Evolutionary conservation across 2,888 invertebrate genomes (phyloP).

Genomic region (Ochropleura leucogaster): DNA sequence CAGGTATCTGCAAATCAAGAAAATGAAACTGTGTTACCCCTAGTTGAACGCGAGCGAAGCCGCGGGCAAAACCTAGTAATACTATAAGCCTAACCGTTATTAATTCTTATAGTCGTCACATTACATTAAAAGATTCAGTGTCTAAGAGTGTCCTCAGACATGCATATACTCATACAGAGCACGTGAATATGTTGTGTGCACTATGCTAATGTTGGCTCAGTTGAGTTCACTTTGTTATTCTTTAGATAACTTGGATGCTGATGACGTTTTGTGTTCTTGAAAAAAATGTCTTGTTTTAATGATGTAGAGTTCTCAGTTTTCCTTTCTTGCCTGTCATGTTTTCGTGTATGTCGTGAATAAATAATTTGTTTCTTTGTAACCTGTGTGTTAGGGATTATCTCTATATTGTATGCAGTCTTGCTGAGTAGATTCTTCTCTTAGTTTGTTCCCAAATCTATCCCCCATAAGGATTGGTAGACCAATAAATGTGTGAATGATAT

Average conservation of each 20-base stretch:
- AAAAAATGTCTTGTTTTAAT: background rate
- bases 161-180: constrained; percentile 31
- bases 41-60: too few species aligned
- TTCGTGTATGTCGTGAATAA: background rate
- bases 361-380: background rate
- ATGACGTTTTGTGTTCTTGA: constrained; percentile 19
- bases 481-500: background rate
- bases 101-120: background rate
- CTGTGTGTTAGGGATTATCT: too few species aligned
- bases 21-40: too few species aligned
- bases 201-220: constrained; percentile 23
- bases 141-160: constrained; percentile 40
- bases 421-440: too few species aligned
- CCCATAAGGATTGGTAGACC: background rate
- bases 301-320: background rate
- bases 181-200: constrained; percentile 48
- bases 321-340: background rate
- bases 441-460: background rate
- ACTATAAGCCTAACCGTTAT: background rate
- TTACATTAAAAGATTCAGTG: constrained; percentile 39
- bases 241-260: constrained; percentile 15
- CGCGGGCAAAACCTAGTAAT: too few species aligned
- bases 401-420: background rate
- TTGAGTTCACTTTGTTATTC: constrained; percentile 23
- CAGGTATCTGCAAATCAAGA: too few species aligned